Percentiles rank a stretch among this genome's conserved stretches.
phyloP scores from a whole-genome alignment of 2,797 vertebrate species.

The Alfaro cultratus region DNA sequence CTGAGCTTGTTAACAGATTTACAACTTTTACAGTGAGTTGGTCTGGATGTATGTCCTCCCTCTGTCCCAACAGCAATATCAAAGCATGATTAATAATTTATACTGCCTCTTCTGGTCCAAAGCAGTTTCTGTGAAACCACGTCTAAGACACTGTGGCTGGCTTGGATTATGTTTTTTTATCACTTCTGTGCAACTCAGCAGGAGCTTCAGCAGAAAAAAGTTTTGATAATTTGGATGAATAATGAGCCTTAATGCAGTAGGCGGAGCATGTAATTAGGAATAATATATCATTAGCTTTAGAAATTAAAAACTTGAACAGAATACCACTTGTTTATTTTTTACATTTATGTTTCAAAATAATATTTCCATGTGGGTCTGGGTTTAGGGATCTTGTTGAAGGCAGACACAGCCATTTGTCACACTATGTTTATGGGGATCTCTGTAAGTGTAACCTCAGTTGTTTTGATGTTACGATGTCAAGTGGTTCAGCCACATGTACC shows the following conservation, averaged over 20 bases:
- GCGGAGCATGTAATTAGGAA: not conserved
- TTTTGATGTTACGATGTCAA: not conserved
- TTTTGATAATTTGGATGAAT: conserved; percentile 17
- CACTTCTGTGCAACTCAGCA: conserved; percentile 35
- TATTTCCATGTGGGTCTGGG: not conserved
- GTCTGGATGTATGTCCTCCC: conserved; percentile 41
- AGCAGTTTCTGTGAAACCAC: conserved; percentile 47
- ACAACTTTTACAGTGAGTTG: conserved; percentile 6
- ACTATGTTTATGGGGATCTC: not conserved
- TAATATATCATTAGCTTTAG: not conserved
- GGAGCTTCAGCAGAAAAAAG: conserved; percentile 22
- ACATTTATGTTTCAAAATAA: not conserved
- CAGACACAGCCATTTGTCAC: not conserved
- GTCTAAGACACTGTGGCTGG: conserved; percentile 41
- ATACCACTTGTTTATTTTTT: not conserved
- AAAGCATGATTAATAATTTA: conserved; percentile 58
- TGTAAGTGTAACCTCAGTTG: not conserved
- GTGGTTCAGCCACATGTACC: not conserved
- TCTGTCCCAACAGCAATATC: conserved; percentile 24
- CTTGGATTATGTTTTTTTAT: conserved; percentile 42
- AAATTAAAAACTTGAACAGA: not conserved
- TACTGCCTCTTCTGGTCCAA: conserved; percentile 28
- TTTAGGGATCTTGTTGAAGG: not conserved
- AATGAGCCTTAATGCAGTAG: not conserved
- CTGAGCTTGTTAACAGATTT: conserved; percentile 2